Percentiles rank a stretch among this genome's conserved stretches.
Evolutionary conservation across 2,888 invertebrate species (phyloP).

Genomic region (Agrotis exclamationis): DNA sequence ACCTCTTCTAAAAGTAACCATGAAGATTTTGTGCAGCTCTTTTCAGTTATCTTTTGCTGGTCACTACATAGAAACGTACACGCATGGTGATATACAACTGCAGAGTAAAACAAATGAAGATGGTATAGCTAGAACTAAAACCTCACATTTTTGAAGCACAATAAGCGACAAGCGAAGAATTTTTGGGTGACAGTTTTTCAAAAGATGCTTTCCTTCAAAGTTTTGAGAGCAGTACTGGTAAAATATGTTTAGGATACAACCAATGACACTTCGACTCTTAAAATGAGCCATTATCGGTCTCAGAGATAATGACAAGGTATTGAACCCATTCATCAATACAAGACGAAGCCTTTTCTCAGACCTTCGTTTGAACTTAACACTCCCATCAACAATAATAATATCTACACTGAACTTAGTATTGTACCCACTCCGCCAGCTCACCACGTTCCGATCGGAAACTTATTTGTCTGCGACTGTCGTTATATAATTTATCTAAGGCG

Average conservation of each 20-base stretch:
- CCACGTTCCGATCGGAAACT: constrained; percentile 46
- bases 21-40: not conserved
- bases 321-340: too few relatives aligned
- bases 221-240: not conserved
- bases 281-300: not conserved
- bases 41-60: not conserved
- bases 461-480: constrained; percentile 56
- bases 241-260: not conserved
- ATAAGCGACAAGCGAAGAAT: not conserved
- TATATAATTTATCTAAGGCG: constrained; percentile 57
- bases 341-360: not conserved
- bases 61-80: not conserved
- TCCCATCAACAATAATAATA: not conserved
- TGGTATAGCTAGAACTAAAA: not conserved
- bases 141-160: not conserved
- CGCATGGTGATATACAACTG: not conserved
- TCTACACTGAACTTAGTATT: constrained; percentile 25
- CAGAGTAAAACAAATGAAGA: not conserved
- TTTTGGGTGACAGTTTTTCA: not conserved
- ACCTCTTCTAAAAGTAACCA: not conserved
- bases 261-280: not conserved
- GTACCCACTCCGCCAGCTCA: constrained; percentile 41
- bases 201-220: not conserved
- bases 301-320: not conserved
- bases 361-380: not conserved